phyloP scores from a whole-genome alignment of 2,797 vertebrate genomes.

The Sebastiscus tertius region DNA sequence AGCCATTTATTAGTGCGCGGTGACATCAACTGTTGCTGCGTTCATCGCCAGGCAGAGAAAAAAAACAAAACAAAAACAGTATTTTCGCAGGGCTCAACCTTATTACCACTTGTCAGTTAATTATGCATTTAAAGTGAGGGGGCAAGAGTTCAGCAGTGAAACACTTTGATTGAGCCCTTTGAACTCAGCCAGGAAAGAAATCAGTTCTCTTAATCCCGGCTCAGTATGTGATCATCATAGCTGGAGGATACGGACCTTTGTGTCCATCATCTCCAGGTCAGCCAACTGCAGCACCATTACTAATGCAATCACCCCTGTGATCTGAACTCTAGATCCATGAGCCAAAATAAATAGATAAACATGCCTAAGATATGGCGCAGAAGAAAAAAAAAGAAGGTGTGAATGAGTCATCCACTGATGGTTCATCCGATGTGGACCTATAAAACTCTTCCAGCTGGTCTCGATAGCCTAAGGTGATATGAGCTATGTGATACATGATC shows the following conservation, averaged over 20 bases:
- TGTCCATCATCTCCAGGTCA: conserved; percentile 69
- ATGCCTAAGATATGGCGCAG: conserved; percentile 31
- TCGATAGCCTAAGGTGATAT: conserved; percentile 58
- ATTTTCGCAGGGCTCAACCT: conserved; percentile 45
- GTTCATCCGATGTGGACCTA: conserved; percentile 41
- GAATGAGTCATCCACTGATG: conserved; percentile 61
- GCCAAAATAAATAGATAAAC: conserved; percentile 69
- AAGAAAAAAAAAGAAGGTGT: conserved; percentile 22
- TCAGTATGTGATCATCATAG: conserved; percentile 66
- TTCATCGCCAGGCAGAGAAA: conserved; percentile 35
- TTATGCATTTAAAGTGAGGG: conserved; percentile 57
- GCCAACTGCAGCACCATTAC: conserved; percentile 51
- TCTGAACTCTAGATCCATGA: conserved; percentile 59
- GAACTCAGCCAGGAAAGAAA: conserved; percentile 70
- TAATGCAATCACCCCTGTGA: conserved; percentile 63
- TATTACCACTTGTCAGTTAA: conserved; percentile 62
- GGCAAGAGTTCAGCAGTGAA: conserved; percentile 59
- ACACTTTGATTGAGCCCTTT: conserved; percentile 73
- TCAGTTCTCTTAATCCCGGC: conserved; percentile 64
- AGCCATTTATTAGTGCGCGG: conserved; percentile 46
- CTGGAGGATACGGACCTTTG: conserved; percentile 61
- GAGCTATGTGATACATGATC: conserved; percentile 40
- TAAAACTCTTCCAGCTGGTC: conserved; percentile 59
- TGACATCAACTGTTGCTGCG: conserved; percentile 57
- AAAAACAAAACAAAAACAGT: not conserved